Base-by-base conservation (phyloP, 2,797 vertebrate genomes). In the Rhadinocentrus ornatus region DNA sequence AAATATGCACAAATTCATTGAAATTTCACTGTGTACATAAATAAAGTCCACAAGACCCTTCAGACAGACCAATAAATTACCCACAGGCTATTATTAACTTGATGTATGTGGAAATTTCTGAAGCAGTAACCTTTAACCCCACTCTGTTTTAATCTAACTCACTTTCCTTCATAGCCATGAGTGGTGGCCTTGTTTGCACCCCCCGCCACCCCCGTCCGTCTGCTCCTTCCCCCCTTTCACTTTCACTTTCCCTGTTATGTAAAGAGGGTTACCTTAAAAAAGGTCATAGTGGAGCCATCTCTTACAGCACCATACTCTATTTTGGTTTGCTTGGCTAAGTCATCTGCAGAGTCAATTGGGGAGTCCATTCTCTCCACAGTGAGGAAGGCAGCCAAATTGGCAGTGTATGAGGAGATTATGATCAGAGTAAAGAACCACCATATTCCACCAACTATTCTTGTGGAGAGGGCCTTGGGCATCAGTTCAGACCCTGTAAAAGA, bases 351-450 rank as follows among this genome's bases (percentile, higher is more conserved):
- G 86, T 97, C 96, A 2, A 99, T 99, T 15, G 98, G 98, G 0
- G 97, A 98, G 79, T 99, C 98, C 97, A 99, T 98, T 80, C 98
- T 94, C 90, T 99, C 98, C 88, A 99, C 98, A 0, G 98, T 99
- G 78, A 99, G 94, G 89, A 99, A 99, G 89, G 98, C 98, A 63
- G 98, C 98, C 93, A 99, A 86, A 93, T 99, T 99, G 85, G 98
- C 98, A 58, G 98, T 99, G 71, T 99, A 99, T 44, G 98, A 99
- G 67, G 98, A 99, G 89, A 99, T 97, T 88, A 99, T 98, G 91
- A 99, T 98, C 85, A 99, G 84, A n/a, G 97, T 98, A 87, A 99
- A 99, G 93, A 99, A 99, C 97, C 98, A 99, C 98, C 97, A 99
- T 90, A 98, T 99, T 71, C 97, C 98, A 87, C 97, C 98, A 62